Evolutionary conservation across 2,113 vertebrate species (phyloP).

Genomic region (Oplegnathus fasciatus): DNA sequence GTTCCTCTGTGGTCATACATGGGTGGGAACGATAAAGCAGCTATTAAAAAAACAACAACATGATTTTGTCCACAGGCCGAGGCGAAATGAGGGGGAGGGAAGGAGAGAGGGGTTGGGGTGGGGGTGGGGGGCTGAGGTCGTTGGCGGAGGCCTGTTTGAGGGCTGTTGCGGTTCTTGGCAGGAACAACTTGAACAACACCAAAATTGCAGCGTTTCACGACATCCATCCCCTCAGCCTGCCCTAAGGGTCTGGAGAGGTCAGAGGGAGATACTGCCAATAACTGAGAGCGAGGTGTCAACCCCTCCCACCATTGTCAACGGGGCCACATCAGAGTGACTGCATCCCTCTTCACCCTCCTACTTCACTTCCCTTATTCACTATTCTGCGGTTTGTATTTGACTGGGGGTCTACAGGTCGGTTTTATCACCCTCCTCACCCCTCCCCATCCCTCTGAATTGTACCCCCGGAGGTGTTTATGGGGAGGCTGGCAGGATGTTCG

Average conservation of each 20-base stretch:
- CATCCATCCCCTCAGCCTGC: constrained; percentile 41
- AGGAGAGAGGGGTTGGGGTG: neutral
- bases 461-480: constrained; percentile 85
- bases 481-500: constrained; percentile 85
- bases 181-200: constrained; percentile 71
- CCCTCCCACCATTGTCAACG: constrained; percentile 79
- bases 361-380: constrained; percentile 62
- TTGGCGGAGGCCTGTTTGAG: constrained; percentile 59
- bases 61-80: constrained; percentile 27
- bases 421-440: constrained; percentile 68
- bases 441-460: constrained; percentile 74
- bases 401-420: constrained; percentile 60
- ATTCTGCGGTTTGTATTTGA: constrained; percentile 68
- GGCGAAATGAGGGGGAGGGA: constrained; percentile 5
- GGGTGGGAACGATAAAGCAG: constrained; percentile 56
- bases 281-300: constrained; percentile 77
- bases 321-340: constrained; percentile 59
- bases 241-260: constrained; percentile 64
- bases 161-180: constrained; percentile 74
- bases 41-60: constrained; percentile 31
- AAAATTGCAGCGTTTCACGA: constrained; percentile 60
- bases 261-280: constrained; percentile 67
- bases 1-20: constrained; percentile 45
- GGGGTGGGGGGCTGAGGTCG: constrained; percentile 13
- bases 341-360: constrained; percentile 42